Base-by-base conservation (phyloP, 2,797 vertebrate genomes). In the Holocentrus rufus region DNA sequence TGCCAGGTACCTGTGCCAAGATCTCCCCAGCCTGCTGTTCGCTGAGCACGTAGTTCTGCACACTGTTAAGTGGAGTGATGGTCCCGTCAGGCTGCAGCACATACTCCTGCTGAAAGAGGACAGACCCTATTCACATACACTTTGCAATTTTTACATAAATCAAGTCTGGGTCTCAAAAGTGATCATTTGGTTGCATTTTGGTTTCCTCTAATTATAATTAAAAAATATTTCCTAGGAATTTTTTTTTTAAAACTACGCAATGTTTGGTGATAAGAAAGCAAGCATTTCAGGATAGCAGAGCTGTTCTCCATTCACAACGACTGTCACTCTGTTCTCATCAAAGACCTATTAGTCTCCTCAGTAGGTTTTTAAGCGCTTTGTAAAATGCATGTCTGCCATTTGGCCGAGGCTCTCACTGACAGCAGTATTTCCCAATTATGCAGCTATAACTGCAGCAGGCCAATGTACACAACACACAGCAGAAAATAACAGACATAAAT, bases 11-110 rank as follows among this genome's bases (percentile, higher is more conserved):
- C 93, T 94, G 93, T n/a, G 93, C 93, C 85, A 95, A 78, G 71
- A 95, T 95, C 87, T 95, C 93, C 30, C 94, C 94, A 1, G 94
- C 94, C 64, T 94, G 92, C 86, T 94, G 92, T 78, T 95, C 95
- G 78, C 94, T 95, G 58, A 95, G 81, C 53, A 95, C 91, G 49
- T 93, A 93, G 80, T 95, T 95, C 80, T 95, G 95, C 60, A 94
- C 61, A 17, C 73, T 94, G 87, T 87, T 91, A 60, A 95, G 74
- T 9, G 94, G 93, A n/a, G 93, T 92, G 60, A 95, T 23, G 0
- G 94, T 90, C n/a, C 94, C 94, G 23, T 95, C 94, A 0, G 93
- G 87, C 82, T 95, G 95, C 1, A 95, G 79, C 60, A 95, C 85
- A n/a, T 94, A 94, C 85, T 95, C 94, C 93, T 94, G 89, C 72